Evolutionary conservation across 2,797 vertebrate genomes (phyloP), one percentile per base, ranked within the genome.

Genomic region (Leuciscus waleckii): DNA sequence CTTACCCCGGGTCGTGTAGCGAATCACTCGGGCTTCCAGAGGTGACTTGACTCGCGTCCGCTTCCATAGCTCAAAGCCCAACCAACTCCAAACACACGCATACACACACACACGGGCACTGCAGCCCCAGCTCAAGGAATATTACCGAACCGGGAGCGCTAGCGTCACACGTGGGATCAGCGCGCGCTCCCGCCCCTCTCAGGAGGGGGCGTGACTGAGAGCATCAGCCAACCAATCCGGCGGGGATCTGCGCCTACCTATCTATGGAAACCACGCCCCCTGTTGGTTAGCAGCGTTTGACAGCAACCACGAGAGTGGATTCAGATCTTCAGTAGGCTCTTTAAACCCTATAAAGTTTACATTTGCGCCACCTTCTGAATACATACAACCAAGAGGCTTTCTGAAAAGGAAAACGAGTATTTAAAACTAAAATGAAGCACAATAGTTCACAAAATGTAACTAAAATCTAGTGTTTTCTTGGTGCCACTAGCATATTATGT

Each of bases 1-100:
- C 97, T 97, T 97, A 98, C 97, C 97, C 97, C 92, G 97, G 97
- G 97, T 98, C 97, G 96, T 98, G 97, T 93, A 98, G 97, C 91
- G 97, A 97, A 95, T 98, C 97, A 90, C 93, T 97, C 93, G 97
- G 95, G 96, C 96, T 97, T 94, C 97, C 97, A 93, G 97, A 97
- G 94, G 96, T 97, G 95, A 95, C 96, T 95, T 97, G 97, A 95
- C 97, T 97, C 95, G 97, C 97, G 95, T 98, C 97, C 94, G 96
- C 97, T 96, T 98, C 97, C 97, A 98, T 98, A 93, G 94, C 97
- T 94, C 93, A 90, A 92, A 93, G 92, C 92, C 92, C 92, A 92
- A 92, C 92, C 92, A 93, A 93, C 92, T 93, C 92, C 92, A 90
- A 91, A 92, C 85, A 77, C 92, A 92, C 93, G 92, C 88, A 79